Conservation (phyloP, 2,797 vertebrate genomes). For the Anguilla anguilla region DNA sequence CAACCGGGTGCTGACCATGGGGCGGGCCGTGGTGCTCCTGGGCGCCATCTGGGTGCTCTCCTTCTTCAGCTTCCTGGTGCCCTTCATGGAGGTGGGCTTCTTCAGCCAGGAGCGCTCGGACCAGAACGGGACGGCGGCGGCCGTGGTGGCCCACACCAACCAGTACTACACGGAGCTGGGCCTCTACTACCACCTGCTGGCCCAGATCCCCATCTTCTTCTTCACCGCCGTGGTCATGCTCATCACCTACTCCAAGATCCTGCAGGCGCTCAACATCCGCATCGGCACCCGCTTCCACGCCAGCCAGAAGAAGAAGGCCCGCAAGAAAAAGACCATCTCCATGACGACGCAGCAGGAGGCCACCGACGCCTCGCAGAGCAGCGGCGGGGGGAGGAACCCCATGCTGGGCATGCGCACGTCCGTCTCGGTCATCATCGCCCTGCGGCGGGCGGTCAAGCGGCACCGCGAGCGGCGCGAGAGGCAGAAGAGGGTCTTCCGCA, state of each 20-base stretch:
- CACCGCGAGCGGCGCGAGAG: slow-evolving; percentile 93
- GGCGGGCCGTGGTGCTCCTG: slow-evolving; percentile 88
- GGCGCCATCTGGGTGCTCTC: slow-evolving; percentile 93
- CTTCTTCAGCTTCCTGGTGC: slow-evolving; percentile 92
- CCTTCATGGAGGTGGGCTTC: slow-evolving; percentile 97
- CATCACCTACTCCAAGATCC: slow-evolving; percentile 96
- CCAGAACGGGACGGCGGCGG: slow-evolving; percentile 87
- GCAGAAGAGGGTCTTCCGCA: slow-evolving; percentile 95
- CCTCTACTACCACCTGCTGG: slow-evolving; percentile 94
- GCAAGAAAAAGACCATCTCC: slow-evolving; percentile 93
- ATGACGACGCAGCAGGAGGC: slow-evolving; percentile 81
- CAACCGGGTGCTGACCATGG: slow-evolving; percentile 95
- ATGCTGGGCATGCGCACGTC: slow-evolving; percentile 95
- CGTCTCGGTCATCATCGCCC: slow-evolving; percentile 94
- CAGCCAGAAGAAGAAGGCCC: slow-evolving; percentile 92
- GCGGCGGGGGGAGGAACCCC: slow-evolving; percentile 79
- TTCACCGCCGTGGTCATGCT: slow-evolving; percentile 95
- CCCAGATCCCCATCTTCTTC: slow-evolving; percentile 97
- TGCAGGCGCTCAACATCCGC: slow-evolving; percentile 96
- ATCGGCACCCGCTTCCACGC: slow-evolving; percentile 95
- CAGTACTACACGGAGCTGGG: slow-evolving; percentile 92
- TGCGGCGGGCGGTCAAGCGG: slow-evolving; percentile 91
- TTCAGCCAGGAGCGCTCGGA: slow-evolving; percentile 82
- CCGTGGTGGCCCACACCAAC: slow-evolving; percentile 78
- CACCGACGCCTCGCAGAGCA: slow-evolving; percentile 81